Conservation (phyloP, 2,113 vertebrate genomes). For the Apteryx owenii region DNA sequence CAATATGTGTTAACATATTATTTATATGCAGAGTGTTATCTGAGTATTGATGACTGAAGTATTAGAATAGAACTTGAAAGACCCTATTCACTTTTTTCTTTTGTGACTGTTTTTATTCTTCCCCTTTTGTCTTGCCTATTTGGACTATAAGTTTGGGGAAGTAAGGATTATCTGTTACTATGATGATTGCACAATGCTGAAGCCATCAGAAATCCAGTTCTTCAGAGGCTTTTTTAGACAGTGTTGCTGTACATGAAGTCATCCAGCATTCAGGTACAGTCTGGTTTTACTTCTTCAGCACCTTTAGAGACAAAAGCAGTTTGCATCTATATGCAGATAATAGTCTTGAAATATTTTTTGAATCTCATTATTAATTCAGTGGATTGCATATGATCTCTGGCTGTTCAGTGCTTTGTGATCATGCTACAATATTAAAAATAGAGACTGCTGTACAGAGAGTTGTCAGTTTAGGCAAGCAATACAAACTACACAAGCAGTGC, state of each 20-base stretch:
- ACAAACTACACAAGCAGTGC: neutral
- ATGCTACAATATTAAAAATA: neutral
- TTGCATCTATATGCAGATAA: neutral
- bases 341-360: neutral
- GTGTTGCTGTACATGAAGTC: neutral
- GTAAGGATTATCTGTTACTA: neutral
- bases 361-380: rapidly evolving
- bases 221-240: neutral
- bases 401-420: neutral
- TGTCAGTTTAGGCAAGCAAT: neutral
- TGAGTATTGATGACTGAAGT: neutral
- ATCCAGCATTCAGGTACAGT: neutral
- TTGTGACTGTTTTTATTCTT: neutral
- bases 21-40: neutral
- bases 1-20: neutral
- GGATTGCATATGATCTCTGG: neutral
- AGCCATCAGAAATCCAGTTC: constrained; percentile 12
- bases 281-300: neutral
- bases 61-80: neutral
- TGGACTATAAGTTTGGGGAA: neutral
- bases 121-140: neutral
- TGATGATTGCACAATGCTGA: neutral
- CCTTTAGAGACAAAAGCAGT: neutral
- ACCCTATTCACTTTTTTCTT: neutral
- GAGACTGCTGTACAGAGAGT: neutral